Conservation (phyloP, 1,140 invertebrate species). For the Thrips palmi region DNA sequence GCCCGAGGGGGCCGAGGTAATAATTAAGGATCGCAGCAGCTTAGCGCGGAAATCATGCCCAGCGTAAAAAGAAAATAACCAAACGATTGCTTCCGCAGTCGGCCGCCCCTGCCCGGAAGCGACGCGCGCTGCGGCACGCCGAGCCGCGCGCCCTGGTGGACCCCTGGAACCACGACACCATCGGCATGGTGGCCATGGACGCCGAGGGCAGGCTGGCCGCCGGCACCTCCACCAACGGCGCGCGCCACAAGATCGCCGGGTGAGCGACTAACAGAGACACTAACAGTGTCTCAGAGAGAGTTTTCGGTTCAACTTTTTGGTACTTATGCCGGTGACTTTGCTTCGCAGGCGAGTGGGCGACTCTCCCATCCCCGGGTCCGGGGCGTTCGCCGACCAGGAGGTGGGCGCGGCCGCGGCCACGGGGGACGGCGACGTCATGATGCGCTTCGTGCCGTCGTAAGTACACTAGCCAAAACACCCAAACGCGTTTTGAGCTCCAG, state of each 20-base stretch:
- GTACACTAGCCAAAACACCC: too few relatives aligned
- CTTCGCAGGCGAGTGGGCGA: slow-evolving; percentile 65
- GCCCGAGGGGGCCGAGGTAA: too few relatives aligned
- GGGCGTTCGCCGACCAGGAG: slow-evolving; percentile 78
- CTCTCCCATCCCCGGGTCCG: slow-evolving; percentile 84
- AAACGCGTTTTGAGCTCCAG: slow-evolving; percentile 17
- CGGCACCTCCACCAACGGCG: slow-evolving; percentile 94
- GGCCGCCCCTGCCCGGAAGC: too few relatives aligned
- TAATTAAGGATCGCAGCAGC: too few relatives aligned
- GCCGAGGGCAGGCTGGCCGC: slow-evolving; percentile 55
- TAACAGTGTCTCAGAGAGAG: too few relatives aligned
- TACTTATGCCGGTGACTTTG: not conserved
- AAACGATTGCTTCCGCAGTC: too few relatives aligned
- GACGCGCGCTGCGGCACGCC: too few relatives aligned
- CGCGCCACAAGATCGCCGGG: slow-evolving; percentile 86
- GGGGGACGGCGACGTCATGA: slow-evolving; percentile 94
- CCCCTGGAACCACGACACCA: slow-evolving; percentile 95
- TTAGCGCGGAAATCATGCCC: too few relatives aligned
- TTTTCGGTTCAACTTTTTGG: too few relatives aligned
- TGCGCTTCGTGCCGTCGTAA: slow-evolving; percentile 82
- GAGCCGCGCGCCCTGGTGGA: too few relatives aligned
- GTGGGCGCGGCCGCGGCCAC: slow-evolving; percentile 86
- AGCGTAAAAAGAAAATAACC: too few relatives aligned
- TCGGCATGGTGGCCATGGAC: slow-evolving; percentile 90
- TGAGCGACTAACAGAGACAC: too few relatives aligned